Base-by-base conservation (phyloP, 1,140 invertebrate species). In the Scaptomyza montana region DNA sequence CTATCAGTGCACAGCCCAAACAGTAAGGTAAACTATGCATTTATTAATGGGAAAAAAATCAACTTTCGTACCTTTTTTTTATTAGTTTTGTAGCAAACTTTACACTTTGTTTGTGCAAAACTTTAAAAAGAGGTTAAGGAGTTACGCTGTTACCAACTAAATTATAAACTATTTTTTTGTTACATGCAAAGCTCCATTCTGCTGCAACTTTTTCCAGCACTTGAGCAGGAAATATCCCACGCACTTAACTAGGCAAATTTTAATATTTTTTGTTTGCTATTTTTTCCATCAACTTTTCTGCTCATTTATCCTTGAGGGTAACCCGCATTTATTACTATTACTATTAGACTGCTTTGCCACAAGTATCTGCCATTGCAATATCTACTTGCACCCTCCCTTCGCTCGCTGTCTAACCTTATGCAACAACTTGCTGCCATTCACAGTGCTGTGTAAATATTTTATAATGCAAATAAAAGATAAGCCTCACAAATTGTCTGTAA, bases 401-500 rank as follows among this genome's bases (percentile, higher is more conserved):
- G 33, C 19, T 33, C 30, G 0, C 5, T 33, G 5, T 33, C 2
- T 33, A 5, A 9, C 9, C 30, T 28, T 13, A 30, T 33, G 53
- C 46, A 30, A 2, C 43, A 50, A n/a, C 12, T 6, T 43, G 39
- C 39, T 68, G 66, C 60, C 79, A 62, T 76, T 70, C 62, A 61
- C 75, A 72, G 63, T 71, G 81, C 47, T 81, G 82, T 70, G 82
- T 87, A 81, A 86, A 87, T 81, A 87, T 86, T 79, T 87, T 78
- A 73, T 69, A 87, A 81, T 81, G 82, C 82, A 87, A 87, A 87
- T 87, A 81, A 60, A 65, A 78, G 82, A 87, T 87, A 87, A 86
- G 56, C 81, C 81, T 43, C 75, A 46, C 25, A 75, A 66, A 67
- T 50, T 49, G 47, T 57, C 55, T 70, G 73, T 63, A 70, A 51